These are phyloP conservation scores for Brachionus rotundiformis DNA, from an alignment of 1,140 invertebrate species.

Conservation along the genomic window DNA sequence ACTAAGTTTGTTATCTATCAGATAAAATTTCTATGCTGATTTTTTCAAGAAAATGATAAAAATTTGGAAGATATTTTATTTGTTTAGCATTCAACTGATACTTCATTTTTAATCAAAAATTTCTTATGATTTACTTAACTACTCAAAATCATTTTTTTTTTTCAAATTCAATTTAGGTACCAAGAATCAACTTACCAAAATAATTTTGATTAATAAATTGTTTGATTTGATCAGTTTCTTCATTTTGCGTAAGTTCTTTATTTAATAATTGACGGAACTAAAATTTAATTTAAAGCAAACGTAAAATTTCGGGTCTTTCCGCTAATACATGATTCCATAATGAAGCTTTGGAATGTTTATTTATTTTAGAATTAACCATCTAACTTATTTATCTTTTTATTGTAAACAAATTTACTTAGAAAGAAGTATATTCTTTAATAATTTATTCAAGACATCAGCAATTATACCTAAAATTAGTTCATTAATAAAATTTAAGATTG, in stretches of 20 bases:
- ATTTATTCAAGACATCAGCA: too few species aligned
- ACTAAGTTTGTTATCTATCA: background rate
- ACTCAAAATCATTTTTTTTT: background rate
- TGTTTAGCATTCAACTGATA: background rate
- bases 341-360: too few species aligned
- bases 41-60: background rate
- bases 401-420: too few species aligned
- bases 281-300: slow-evolving; percentile 60
- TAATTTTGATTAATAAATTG: slow-evolving; percentile 98
- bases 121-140: background rate
- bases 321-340: too few species aligned
- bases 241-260: slow-evolving; percentile 97
- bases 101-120: background rate
- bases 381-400: too few species aligned
- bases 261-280: slow-evolving; percentile 99
- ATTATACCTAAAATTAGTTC: too few species aligned
- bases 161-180: slow-evolving; percentile 54
- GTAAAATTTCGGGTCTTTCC: background rate
- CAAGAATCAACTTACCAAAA: slow-evolving; percentile 75
- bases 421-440: too few species aligned
- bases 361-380: too few species aligned
- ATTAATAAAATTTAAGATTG: too few species aligned
- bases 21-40: background rate
- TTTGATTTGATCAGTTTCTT: slow-evolving; percentile 97
- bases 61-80: slow-evolving; percentile 27